These are phyloP conservation scores for Coleophora flavipennella DNA, from an alignment of 2,888 invertebrate genomes.

Conservation along the genomic window DNA sequence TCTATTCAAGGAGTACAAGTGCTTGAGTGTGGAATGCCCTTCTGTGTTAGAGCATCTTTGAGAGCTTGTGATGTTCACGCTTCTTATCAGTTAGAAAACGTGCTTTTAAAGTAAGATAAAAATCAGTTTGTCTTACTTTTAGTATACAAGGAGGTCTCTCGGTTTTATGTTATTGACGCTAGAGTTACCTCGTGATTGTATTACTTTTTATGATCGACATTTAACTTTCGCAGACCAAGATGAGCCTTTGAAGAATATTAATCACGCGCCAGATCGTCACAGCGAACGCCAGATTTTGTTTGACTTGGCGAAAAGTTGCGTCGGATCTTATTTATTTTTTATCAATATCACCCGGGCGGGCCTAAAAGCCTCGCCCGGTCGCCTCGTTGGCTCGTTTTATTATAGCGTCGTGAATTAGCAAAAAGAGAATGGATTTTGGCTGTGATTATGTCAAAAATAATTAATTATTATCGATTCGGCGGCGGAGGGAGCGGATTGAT, in stretches of 20 bases:
- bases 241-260: conserved; percentile 42
- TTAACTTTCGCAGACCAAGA: conserved; percentile 10
- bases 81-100: too few species aligned
- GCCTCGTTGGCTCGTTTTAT: too few species aligned
- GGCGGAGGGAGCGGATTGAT: conserved; percentile 62
- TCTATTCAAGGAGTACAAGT: neutral
- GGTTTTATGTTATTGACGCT: too few species aligned
- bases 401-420: conserved; percentile 78
- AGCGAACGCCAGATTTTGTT: conserved; percentile 54
- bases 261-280: conserved; percentile 44
- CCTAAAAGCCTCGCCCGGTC: conserved; percentile 61
- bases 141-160: too few species aligned
- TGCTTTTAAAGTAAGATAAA: too few species aligned
- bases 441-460: conserved; percentile 82
- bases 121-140: too few species aligned
- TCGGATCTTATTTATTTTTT: conserved; percentile 66
- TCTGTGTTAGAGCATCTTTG: too few species aligned
- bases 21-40: too few species aligned
- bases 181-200: too few species aligned
- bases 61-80: too few species aligned
- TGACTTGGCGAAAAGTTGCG: conserved; percentile 59
- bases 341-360: conserved; percentile 61
- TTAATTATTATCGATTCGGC: conserved; percentile 78
- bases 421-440: conserved; percentile 77
- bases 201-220: neutral